These are phyloP conservation scores for Hybos culiciformis DNA, from an alignment of 2,888 invertebrate species.

Conservation along the genomic window DNA sequence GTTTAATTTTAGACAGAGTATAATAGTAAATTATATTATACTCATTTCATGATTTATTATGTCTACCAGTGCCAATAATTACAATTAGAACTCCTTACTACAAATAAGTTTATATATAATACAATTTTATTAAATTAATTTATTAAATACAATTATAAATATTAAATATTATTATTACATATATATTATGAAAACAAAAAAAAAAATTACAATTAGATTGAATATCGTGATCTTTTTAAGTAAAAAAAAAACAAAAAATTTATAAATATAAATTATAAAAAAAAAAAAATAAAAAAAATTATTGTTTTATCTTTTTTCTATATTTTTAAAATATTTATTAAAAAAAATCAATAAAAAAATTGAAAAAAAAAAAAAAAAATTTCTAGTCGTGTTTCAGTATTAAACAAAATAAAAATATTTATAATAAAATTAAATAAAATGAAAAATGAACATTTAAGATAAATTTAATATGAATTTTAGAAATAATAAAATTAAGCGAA, in stretches of 20 bases:
- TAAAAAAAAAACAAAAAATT: not conserved
- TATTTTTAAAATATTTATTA: not conserved
- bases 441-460: not conserved
- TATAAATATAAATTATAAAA: not conserved
- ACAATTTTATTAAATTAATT: not conserved
- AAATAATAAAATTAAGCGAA: not conserved
- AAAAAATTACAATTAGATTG: not conserved
- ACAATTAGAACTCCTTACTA: too few relatives aligned
- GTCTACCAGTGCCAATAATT: too few relatives aligned
- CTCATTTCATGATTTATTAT: too few relatives aligned
- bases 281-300: not conserved
- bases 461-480: not conserved
- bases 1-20: too few relatives aligned
- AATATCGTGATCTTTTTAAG: not conserved
- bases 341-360: not conserved
- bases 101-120: too few relatives aligned
- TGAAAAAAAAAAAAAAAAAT: slow-evolving; percentile 16
- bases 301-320: not conserved
- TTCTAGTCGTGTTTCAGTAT: slow-evolving; percentile 36
- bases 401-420: slow-evolving; percentile 20
- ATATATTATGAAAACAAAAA: not conserved
- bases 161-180: too few relatives aligned
- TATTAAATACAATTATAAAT: too few relatives aligned
- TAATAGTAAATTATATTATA: not conserved
- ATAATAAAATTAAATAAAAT: not conserved